Percentiles rank a stretch among this genome's conserved stretches.
phyloP scores from a whole-genome alignment of 2,888 invertebrate genomes.

The Agriotes lineatus region DNA sequence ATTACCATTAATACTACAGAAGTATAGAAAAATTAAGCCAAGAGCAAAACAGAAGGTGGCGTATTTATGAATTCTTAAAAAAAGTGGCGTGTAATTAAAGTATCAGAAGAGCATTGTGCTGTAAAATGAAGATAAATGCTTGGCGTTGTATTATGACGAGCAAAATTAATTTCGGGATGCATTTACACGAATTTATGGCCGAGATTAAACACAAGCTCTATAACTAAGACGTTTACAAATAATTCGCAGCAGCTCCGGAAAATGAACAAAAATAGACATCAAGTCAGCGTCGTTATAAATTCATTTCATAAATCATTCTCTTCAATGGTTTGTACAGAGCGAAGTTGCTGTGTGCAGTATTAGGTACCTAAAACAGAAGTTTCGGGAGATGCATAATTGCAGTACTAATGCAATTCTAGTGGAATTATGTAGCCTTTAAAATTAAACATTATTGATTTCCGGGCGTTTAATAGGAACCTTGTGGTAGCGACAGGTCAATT shows the following conservation, averaged over 20 bases:
- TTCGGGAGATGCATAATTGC: too few species aligned
- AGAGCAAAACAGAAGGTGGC: too few species aligned
- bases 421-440: too few species aligned
- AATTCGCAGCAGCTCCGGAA: neutral
- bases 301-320: conserved; percentile 16
- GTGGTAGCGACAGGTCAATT: too few species aligned
- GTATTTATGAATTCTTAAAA: too few species aligned
- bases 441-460: too few species aligned
- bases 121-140: conserved; percentile 5
- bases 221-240: conserved; percentile 17
- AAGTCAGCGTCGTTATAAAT: conserved; percentile 8
- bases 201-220: conserved; percentile 15
- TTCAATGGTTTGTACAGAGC: conserved; percentile 1
- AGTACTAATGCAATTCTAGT: too few species aligned
- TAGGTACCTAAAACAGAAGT: too few species aligned
- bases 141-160: conserved; percentile 5
- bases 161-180: conserved; percentile 10
- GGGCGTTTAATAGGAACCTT: too few species aligned
- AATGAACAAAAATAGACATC: conserved; percentile 12
- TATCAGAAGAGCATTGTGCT: conserved; percentile 1
- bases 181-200: conserved; percentile 11
- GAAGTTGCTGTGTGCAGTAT: neutral
- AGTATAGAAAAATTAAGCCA: too few species aligned
- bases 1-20: too few species aligned
- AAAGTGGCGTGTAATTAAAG: too few species aligned